Conservation (phyloP, 2,113 vertebrate genomes). For the Megaptera novaeangliae region DNA sequence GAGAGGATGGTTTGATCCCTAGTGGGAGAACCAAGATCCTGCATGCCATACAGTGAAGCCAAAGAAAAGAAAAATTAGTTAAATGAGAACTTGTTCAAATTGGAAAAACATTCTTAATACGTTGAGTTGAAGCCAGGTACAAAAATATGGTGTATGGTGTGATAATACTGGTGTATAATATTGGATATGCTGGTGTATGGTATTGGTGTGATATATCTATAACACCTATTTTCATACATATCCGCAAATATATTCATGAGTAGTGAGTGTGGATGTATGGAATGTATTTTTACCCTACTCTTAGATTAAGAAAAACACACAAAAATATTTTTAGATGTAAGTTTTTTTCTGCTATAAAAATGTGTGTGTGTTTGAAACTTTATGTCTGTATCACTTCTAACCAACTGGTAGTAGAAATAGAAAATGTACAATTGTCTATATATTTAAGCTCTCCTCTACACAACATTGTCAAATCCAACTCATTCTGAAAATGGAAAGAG, state of each 20-base stretch:
- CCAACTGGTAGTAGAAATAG: not conserved
- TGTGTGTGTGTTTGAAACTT: not conserved
- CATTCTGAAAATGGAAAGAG: not conserved
- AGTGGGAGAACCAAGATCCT: not conserved
- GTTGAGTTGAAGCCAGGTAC: not conserved
- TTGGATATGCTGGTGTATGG: not conserved
- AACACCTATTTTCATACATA: not conserved
- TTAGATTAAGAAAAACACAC: not conserved
- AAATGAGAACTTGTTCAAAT: not conserved
- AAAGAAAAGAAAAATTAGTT: not conserved
- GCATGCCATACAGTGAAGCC: not conserved
- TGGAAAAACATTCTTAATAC: not conserved
- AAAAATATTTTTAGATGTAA: slow-evolving; percentile 4
- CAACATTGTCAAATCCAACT: not conserved
- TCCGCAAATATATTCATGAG: not conserved
- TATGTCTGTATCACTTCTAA: not conserved
- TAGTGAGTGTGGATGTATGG: not conserved
- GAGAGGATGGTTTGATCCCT: fast-evolving
- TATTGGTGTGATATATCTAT: not conserved
- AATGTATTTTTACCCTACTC: not conserved
- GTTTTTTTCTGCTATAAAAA: not conserved
- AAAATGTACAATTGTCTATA: not conserved
- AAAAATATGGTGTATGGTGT: not conserved
- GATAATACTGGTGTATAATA: not conserved
- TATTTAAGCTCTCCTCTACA: not conserved